Percentiles rank a stretch among this genome's conserved stretches.
Evolutionary conservation across 92 coral and sea anemone species (phyloP).

Genomic region (Actinernus sp.): DNA sequence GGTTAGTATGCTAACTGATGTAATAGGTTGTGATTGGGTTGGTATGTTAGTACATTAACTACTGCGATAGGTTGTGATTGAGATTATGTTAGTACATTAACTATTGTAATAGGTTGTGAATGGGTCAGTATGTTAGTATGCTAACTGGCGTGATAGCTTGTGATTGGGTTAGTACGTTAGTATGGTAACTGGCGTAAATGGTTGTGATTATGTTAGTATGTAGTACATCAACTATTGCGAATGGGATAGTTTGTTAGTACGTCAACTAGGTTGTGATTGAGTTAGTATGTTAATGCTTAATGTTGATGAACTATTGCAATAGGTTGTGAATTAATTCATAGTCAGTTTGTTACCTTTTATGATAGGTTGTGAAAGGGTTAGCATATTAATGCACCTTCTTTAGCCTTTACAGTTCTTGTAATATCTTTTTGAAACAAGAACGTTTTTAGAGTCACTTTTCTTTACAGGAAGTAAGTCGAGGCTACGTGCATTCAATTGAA

Average conservation of each 20-base stretch:
- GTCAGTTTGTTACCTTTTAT: not conserved
- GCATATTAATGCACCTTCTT: too few species aligned
- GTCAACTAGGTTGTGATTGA: not conserved
- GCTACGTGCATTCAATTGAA: too few species aligned
- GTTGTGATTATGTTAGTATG: not conserved
- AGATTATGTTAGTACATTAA: not conserved
- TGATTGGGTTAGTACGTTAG: not conserved
- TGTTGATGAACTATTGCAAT: not conserved
- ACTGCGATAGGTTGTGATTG: not conserved
- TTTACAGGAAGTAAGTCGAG: too few species aligned
- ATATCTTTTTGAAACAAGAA: not conserved
- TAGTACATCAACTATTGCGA: not conserved
- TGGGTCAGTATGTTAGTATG: not conserved
- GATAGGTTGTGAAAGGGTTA: too few species aligned
- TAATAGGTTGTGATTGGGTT: constrained; percentile 1
- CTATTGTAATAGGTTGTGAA: not conserved
- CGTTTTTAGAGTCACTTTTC: too few species aligned
- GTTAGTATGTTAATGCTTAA: not conserved
- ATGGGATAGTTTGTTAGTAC: not conserved
- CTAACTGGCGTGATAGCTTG: not conserved
- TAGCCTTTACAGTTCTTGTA: too few species aligned
- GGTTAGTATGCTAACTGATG: not conserved
- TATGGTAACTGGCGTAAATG: not conserved
- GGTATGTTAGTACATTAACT: not conserved
- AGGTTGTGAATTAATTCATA: not conserved